A percentile compares a stretch with the other conserved stretches of the same genome.
These are phyloP conservation scores for Coccyzus lansbergi DNA, from an alignment of 2,797 vertebrate species.

Conservation along the genomic window DNA sequence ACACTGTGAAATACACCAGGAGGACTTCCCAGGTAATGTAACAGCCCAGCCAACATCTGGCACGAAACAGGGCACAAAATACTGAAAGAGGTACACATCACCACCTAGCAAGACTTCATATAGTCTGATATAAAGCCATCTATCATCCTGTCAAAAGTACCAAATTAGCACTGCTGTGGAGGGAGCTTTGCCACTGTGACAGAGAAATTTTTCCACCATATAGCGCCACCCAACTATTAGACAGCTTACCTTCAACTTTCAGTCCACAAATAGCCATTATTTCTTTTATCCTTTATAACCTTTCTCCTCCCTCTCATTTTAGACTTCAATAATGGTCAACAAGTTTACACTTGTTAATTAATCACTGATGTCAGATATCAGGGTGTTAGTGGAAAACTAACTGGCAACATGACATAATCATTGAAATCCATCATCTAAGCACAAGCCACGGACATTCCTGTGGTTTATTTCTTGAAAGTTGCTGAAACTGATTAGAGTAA, in stretches of 20 bases:
- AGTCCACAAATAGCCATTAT: too few species aligned
- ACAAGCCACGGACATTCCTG: neutral
- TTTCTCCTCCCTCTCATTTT: neutral
- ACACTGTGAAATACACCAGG: neutral
- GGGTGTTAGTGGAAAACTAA: neutral
- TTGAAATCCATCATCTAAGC: neutral
- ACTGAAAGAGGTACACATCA: neutral
- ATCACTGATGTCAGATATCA: neutral
- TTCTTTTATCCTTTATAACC: neutral
- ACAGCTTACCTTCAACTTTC: neutral
- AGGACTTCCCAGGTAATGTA: slow-evolving; percentile 1
- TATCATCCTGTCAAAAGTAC: neutral
- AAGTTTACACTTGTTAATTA: neutral
- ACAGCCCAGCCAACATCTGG: neutral
- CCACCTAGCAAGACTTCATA: neutral
- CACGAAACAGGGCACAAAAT: neutral
- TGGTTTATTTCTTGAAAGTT: neutral
- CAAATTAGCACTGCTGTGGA: neutral
- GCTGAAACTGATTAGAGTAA: neutral
- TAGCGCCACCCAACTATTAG: neutral
- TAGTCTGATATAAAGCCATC: neutral
- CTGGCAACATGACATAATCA: neutral
- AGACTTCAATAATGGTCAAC: neutral
- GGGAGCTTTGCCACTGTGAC: neutral
- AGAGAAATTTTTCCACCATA: neutral